Percentiles rank a stretch among this genome's conserved stretches.
These are phyloP conservation scores for Anguilla rostrata DNA, from an alignment of 2,113 vertebrate species.

Conservation along the genomic window DNA sequence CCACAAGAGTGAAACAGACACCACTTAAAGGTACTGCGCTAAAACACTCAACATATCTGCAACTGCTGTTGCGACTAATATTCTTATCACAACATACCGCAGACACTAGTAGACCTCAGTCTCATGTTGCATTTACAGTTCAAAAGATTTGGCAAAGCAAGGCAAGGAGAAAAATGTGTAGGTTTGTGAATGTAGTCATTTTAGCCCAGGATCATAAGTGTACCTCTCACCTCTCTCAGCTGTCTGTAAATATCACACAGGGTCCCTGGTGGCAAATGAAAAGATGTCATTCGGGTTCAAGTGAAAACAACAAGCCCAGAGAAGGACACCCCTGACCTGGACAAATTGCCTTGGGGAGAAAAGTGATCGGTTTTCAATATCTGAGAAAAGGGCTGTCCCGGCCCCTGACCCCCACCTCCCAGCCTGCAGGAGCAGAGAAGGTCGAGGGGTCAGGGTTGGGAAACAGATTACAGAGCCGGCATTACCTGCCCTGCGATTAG, in stretches of 20 bases:
- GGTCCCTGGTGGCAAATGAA: background rate
- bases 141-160: background rate
- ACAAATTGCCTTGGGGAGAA: conserved; percentile 5
- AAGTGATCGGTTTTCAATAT: conserved; percentile 30
- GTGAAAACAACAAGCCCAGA: background rate
- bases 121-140: conserved; percentile 3
- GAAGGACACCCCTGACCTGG: background rate
- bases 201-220: background rate
- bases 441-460: conserved; percentile 20
- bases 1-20: background rate
- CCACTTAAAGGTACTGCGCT: background rate
- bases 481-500: conserved; percentile 35
- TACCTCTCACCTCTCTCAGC: background rate
- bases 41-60: background rate
- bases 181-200: background rate
- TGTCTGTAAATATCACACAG: background rate
- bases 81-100: background rate
- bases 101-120: background rate
- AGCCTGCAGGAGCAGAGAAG: conserved; percentile 19
- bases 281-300: background rate
- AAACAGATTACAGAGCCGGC: conserved; percentile 25
- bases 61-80: background rate
- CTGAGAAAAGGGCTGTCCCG: background rate
- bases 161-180: background rate
- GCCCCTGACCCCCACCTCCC: conserved; percentile 8